Evolutionary conservation across 2,888 invertebrate genomes (phyloP).

Genomic region (Oxyteleia sp.): DNA sequence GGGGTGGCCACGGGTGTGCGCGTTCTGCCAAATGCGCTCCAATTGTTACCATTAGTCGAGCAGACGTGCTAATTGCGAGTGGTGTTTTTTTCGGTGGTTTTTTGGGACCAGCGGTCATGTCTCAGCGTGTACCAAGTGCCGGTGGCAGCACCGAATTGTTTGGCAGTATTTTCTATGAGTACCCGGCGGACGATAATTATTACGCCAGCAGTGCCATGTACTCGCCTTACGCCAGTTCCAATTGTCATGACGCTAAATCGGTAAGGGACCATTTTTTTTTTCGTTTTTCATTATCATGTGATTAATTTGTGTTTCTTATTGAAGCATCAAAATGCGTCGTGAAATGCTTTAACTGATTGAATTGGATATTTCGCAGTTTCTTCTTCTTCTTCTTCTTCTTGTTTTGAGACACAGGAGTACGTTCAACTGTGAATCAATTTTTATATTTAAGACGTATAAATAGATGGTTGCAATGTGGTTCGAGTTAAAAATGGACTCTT

Average conservation of each 20-base stretch:
- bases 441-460: no score
- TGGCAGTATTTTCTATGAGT: constrained; percentile 34
- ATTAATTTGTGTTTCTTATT: no score
- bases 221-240: constrained; percentile 41
- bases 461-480: no score
- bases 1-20: background rate
- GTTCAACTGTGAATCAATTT: no score
- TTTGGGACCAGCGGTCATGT: constrained; percentile 27
- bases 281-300: constrained; percentile 2
- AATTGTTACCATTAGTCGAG: constrained; percentile 6
- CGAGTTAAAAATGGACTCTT: no score
- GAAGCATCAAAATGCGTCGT: no score
- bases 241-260: constrained; percentile 24
- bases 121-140: constrained; percentile 58
- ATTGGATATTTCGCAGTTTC: no score
- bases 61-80: constrained; percentile 8
- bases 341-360: no score
- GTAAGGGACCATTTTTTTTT: constrained; percentile 29
- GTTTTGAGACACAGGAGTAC: no score
- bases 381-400: no score
- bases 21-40: background rate
- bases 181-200: constrained; percentile 50
- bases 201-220: constrained; percentile 47
- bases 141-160: constrained; percentile 45
- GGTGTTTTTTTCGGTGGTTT: constrained; percentile 12